Evolutionary conservation across 2,888 invertebrate genomes (phyloP).

Genomic region (Caenorhabditis uteleia): DNA sequence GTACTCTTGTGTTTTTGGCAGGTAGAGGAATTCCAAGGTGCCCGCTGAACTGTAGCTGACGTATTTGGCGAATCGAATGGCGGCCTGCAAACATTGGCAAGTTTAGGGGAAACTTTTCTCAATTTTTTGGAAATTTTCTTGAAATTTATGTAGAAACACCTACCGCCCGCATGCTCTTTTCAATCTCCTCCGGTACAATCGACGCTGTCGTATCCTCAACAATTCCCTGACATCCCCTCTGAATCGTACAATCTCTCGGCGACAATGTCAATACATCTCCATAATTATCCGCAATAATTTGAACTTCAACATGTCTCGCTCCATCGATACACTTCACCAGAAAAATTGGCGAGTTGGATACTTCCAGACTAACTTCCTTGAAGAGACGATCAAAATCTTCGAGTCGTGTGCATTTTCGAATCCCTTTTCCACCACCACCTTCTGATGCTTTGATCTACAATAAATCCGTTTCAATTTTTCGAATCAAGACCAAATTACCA

Average conservation of each 20-base stretch:
- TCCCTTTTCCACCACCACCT: slow-evolving; percentile 98
- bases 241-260: slow-evolving; percentile 97
- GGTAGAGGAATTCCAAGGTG: slow-evolving; percentile 95
- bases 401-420: slow-evolving; percentile 88
- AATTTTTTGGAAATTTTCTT: no score
- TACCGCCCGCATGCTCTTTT: slow-evolving; percentile 97
- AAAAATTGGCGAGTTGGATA: slow-evolving; percentile 97
- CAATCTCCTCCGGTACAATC: slow-evolving; percentile 86
- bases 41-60: slow-evolving; percentile 98
- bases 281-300: slow-evolving; percentile 88
- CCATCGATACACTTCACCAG: slow-evolving; percentile 95
- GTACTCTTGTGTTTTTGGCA: slow-evolving; percentile 80
- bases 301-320: slow-evolving; percentile 95
- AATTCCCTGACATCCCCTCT: slow-evolving; percentile 96
- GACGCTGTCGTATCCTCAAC: slow-evolving; percentile 98
- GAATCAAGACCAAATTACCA: slow-evolving; percentile 13
- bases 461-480: background rate
- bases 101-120: no score
- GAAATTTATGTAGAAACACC: no score
- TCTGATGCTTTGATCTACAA: slow-evolving; percentile 95
- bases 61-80: slow-evolving; percentile 95
- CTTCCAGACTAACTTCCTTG: slow-evolving; percentile 82
- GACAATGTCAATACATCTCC: slow-evolving; percentile 97
- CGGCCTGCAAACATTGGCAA: no score
- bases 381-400: slow-evolving; percentile 90